Conservation (phyloP, 2,888 invertebrate genomes). For the Rosalia funebris region DNA sequence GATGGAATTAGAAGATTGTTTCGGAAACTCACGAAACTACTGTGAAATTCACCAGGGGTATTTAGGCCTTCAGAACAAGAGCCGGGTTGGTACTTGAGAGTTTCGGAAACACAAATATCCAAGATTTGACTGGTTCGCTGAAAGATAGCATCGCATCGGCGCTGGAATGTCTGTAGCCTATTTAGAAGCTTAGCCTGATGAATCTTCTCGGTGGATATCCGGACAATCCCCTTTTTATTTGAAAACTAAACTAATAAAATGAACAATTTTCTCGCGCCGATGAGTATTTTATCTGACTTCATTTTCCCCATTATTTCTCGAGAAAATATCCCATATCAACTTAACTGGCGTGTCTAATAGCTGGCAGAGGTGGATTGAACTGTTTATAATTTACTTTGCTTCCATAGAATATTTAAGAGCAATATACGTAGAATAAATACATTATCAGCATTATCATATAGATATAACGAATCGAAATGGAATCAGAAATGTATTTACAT, state of each 20-base stretch:
- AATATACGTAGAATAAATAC: not conserved
- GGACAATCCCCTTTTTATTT: slow-evolving; percentile 19
- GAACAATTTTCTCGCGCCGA: slow-evolving; percentile 19
- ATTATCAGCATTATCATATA: not conserved
- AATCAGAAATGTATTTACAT: too few relatives aligned
- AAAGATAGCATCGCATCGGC: slow-evolving; percentile 17
- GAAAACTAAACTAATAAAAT: slow-evolving; percentile 22
- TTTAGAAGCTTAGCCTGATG: slow-evolving; percentile 20
- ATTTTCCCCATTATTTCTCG: not conserved
- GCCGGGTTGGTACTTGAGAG: slow-evolving; percentile 4
- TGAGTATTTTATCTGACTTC: slow-evolving; percentile 11
- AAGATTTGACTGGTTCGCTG: slow-evolving; percentile 16
- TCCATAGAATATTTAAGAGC: not conserved
- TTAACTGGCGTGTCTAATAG: not conserved
- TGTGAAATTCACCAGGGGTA: not conserved
- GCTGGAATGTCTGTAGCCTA: slow-evolving; percentile 16
- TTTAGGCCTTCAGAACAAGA: slow-evolving; percentile 1
- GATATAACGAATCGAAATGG: not conserved
- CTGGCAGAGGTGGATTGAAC: not conserved
- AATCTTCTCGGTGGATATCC: slow-evolving; percentile 17
- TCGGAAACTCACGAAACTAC: not conserved
- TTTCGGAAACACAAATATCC: slow-evolving; percentile 19
- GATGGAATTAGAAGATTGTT: not conserved
- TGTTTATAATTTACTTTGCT: not conserved
- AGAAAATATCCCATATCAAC: not conserved